A percentile compares a stretch with the other conserved stretches of the same genome.
Evolutionary conservation across 2,797 vertebrate genomes (phyloP).

Genomic region (Picus viridis): DNA sequence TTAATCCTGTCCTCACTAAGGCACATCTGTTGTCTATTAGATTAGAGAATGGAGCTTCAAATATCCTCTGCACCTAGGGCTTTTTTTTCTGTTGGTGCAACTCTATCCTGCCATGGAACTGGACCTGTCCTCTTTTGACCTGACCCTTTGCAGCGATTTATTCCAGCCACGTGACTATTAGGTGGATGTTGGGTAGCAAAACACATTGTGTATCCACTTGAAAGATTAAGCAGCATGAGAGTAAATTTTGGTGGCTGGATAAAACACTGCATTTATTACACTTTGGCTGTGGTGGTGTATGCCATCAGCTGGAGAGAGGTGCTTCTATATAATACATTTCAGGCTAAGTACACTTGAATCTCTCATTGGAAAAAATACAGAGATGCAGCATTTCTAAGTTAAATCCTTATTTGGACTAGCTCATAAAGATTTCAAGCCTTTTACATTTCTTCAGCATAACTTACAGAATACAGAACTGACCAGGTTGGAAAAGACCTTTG

Average conservation of each 20-base stretch:
- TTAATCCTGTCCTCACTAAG: constrained; percentile 18
- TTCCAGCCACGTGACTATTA: background rate
- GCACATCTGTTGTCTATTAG: constrained; percentile 36
- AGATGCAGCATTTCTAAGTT: background rate
- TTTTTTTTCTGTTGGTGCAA: background rate
- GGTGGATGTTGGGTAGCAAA: background rate
- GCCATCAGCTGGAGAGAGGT: background rate
- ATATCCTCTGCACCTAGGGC: background rate
- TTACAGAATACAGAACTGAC: no score
- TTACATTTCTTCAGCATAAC: background rate
- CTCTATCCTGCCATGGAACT: background rate
- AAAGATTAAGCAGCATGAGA: background rate
- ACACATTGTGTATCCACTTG: background rate
- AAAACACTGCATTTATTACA: constrained; percentile 33
- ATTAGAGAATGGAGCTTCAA: constrained; percentile 23
- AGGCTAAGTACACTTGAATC: background rate
- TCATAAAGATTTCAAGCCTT: constrained; percentile 8
- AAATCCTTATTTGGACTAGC: background rate
- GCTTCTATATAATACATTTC: background rate
- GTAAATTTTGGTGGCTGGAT: constrained; percentile 3
- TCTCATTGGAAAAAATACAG: background rate
- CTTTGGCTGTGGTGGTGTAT: constrained; percentile 5
- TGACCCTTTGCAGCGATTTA: background rate
- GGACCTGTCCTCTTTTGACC: constrained; percentile 1
- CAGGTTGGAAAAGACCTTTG: no score